Evolutionary conservation across 2,888 invertebrate genomes (phyloP).

Genomic region (Tromatobia lineatoria): DNA sequence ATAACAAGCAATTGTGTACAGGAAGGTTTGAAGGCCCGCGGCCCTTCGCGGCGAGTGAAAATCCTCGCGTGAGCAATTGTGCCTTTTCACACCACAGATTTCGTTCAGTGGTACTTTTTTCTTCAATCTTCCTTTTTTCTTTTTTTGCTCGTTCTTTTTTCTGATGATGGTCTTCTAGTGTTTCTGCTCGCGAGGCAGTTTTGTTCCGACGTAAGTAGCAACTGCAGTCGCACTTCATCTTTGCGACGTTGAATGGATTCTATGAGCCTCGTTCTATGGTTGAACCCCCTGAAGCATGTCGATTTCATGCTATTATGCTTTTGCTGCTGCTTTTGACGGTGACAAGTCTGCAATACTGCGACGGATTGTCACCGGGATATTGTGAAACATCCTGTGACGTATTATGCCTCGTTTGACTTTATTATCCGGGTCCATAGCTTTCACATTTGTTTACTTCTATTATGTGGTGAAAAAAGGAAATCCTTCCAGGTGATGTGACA

Average conservation of each 20-base stretch:
- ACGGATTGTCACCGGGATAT: slow-evolving; percentile 52
- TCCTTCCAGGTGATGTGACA: too few relatives aligned
- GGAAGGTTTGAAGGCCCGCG: too few relatives aligned
- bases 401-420: not conserved
- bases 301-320: slow-evolving; percentile 41
- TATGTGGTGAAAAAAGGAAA: not conserved
- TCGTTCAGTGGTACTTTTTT: slow-evolving; percentile 11
- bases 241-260: slow-evolving; percentile 15
- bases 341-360: slow-evolving; percentile 30
- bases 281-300: slow-evolving; percentile 52
- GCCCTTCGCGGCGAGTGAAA: too few relatives aligned
- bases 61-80: slow-evolving; percentile 8
- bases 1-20: too few relatives aligned
- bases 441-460: slow-evolving; percentile 6
- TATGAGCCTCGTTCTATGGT: not conserved
- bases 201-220: slow-evolving; percentile 6
- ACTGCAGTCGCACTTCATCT: slow-evolving; percentile 12
- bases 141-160: slow-evolving; percentile 11
- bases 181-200: slow-evolving; percentile 2
- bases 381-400: slow-evolving; percentile 52
- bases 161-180: not conserved
- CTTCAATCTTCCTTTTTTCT: not conserved
- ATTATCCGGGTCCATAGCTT: slow-evolving; percentile 16
- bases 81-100: slow-evolving; percentile 5
- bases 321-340: not conserved